Base-by-base conservation (phyloP, 2,888 invertebrate species). In the Mylabris sibirica region DNA sequence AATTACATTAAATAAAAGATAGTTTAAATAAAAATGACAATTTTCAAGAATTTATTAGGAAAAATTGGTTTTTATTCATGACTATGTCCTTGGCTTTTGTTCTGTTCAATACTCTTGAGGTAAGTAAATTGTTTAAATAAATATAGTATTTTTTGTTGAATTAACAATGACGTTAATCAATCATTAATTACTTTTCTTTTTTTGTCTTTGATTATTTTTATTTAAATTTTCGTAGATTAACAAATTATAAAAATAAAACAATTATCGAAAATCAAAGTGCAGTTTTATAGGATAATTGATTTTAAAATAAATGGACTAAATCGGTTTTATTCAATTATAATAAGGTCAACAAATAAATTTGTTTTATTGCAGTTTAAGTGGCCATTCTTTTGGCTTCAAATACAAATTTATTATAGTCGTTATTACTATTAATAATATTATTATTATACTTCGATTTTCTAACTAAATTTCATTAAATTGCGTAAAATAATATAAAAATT, bases 201-300 rank as follows among this genome's bases (percentile, higher is more conserved):
- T 44, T 49, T 49, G 8, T 30, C 30, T 30, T 30, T 30, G 5
- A 8, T 30, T 30, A 30, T 30, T 53, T 22, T 22, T 49, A 20
- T 49, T 20, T 20, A 17, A 22, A 53, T 22, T 53, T 53, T 12
- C 22, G 24, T 12, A 1, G 22, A 20, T 24, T 53, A 53, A 53
- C 8, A 6, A 22, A 24, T 53, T 20, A 49, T 8, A 49, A 49
- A 49, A 20, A 49, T 20, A 49, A 53, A 53, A 12, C 53, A 53
- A 53, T 53, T 53, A 53, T 53, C 53, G 22, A 22, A 53, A 53
- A 8, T 53, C 53, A 53, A 53, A 53, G 53, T 53, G 53, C 53
- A 53, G 9, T 49, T 49, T 49, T 20, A 49, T 49, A 49, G 9
- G 20, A 20, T 49, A 49, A 49, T 20, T n/a, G 20, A 49, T 9